These are phyloP conservation scores for Penaeus vannamei DNA, from an alignment of 1,140 invertebrate species.

Conservation along the genomic window DNA sequence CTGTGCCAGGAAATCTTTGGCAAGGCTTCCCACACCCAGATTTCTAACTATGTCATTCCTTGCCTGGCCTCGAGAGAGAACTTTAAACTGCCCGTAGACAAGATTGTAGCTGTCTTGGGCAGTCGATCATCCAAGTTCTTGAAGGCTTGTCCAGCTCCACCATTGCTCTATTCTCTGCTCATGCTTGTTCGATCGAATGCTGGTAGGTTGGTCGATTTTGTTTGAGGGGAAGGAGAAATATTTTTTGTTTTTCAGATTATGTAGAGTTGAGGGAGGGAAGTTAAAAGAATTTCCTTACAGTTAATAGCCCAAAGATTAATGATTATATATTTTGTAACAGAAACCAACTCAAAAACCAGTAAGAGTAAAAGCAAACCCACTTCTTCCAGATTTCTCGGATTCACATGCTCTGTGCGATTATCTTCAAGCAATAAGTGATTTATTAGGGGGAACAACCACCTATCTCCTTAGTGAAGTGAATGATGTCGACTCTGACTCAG, in stretches of 20 bases:
- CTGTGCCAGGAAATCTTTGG: slow-evolving; percentile 51
- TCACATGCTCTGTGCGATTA: slow-evolving; percentile 46
- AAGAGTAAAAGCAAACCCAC: too few species aligned
- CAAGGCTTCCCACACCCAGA: slow-evolving; percentile 48
- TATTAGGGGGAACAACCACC: slow-evolving; percentile 46
- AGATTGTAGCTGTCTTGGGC: slow-evolving; percentile 43
- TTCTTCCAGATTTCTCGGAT: slow-evolving; percentile 52
- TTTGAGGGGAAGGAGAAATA: too few species aligned
- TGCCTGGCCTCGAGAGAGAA: slow-evolving; percentile 28
- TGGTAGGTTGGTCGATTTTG: slow-evolving; percentile 3
- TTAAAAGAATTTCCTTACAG: too few species aligned
- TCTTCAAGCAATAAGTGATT: slow-evolving; percentile 51
- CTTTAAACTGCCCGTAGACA: slow-evolving; percentile 49
- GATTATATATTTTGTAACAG: too few species aligned
- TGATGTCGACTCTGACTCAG: slow-evolving; percentile 52
- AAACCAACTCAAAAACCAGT: too few species aligned
- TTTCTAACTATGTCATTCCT: slow-evolving; percentile 49
- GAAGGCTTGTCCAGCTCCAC: slow-evolving; percentile 36
- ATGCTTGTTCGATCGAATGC: slow-evolving; percentile 46
- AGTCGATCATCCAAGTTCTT: slow-evolving; percentile 29
- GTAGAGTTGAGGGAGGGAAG: too few species aligned
- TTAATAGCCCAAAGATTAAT: too few species aligned
- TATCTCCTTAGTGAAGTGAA: slow-evolving; percentile 35
- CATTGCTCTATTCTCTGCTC: slow-evolving; percentile 55
- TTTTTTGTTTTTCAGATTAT: too few species aligned